phyloP scores from a whole-genome alignment of 2,888 invertebrate species.

The Mesochorus sp. region DNA sequence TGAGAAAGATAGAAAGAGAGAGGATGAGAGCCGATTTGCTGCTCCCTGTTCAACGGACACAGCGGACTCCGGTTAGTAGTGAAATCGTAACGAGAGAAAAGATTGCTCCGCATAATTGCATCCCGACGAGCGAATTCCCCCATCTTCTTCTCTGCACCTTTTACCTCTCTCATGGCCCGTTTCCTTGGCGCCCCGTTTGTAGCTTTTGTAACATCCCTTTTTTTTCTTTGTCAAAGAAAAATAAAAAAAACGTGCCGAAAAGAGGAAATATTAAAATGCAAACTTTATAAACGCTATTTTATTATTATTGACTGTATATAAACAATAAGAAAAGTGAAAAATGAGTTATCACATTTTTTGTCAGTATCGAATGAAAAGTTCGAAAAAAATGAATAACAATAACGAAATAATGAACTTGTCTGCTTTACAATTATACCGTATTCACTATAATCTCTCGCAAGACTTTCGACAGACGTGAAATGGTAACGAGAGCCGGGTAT shows the following conservation, averaged over 20 bases:
- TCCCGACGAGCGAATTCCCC: constrained; percentile 26
- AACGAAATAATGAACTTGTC: background rate
- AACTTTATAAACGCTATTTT: no score
- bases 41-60: constrained; percentile 20
- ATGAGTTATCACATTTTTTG: background rate
- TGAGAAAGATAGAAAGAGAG: constrained; percentile 30
- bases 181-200: background rate
- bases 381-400: background rate
- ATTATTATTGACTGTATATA: no score
- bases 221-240: background rate
- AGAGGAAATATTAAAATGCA: background rate
- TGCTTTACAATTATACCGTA: no score
- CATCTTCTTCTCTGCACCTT: background rate
- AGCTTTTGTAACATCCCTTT: background rate
- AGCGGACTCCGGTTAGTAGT: constrained; percentile 6
- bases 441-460: background rate
- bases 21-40: constrained; percentile 48
- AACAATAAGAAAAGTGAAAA: background rate
- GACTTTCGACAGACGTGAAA: background rate
- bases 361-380: background rate
- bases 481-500: background rate
- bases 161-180: background rate
- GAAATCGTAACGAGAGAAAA: constrained; percentile 50
- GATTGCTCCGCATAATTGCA: constrained; percentile 48
- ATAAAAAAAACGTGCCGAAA: background rate